Conservation (phyloP, 1,140 invertebrate genomes). For the Chironomus tepperi region DNA sequence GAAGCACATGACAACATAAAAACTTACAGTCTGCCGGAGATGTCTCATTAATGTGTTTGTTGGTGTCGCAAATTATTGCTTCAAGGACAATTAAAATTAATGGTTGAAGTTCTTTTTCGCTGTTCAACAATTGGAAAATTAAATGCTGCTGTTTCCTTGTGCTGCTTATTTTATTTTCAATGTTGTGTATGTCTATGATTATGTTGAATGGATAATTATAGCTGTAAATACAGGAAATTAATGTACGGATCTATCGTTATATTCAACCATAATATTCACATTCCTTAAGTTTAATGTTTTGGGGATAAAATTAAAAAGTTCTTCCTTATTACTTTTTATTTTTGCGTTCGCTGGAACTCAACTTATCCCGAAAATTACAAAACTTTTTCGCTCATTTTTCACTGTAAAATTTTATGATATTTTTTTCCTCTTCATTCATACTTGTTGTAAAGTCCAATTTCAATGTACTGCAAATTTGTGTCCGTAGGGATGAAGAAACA, state of each 20-base stretch:
- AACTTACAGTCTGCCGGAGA: slow-evolving; percentile 11
- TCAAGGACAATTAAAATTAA: slow-evolving; percentile 24
- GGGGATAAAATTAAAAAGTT: neutral
- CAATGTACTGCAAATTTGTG: neutral
- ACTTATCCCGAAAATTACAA: neutral
- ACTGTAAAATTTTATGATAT: neutral
- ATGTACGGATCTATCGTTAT: neutral
- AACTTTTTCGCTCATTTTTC: neutral
- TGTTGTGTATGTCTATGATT: neutral
- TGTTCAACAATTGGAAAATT: slow-evolving; percentile 23
- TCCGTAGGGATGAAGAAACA: neutral
- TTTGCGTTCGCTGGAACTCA: too few species aligned
- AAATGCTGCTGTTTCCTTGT: slow-evolving; percentile 7
- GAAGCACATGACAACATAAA: neutral
- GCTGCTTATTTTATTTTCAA: neutral
- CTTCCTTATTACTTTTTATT: too few species aligned
- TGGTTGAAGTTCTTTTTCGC: neutral
- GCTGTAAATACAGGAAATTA: neutral
- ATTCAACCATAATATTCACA: neutral
- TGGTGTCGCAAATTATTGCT: slow-evolving; percentile 23
- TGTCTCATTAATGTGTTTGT: neutral
- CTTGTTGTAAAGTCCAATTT: neutral
- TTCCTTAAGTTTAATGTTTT: neutral
- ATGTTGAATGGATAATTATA: neutral
- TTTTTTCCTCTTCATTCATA: neutral